Evolutionary conservation across 2,113 vertebrate species (phyloP).

Genomic region (Urocolius indicus): DNA sequence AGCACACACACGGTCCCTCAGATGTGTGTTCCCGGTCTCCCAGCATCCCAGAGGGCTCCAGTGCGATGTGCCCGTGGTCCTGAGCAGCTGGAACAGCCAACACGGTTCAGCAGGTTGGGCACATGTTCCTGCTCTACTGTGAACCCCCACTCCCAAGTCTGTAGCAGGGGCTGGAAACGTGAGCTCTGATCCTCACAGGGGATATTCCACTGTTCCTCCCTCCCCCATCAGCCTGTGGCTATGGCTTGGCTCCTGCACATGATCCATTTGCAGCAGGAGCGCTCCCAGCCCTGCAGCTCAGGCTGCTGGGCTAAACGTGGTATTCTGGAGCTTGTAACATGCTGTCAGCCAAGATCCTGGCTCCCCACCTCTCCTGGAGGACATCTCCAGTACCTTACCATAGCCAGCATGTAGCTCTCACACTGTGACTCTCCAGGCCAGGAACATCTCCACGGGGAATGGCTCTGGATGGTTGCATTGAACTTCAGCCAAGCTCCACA

Average conservation of each 20-base stretch:
- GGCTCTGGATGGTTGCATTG: background rate
- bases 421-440: background rate
- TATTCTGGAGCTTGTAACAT: background rate
- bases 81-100: fast-evolving
- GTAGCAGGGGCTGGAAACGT: background rate
- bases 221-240: background rate
- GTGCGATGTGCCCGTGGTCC: fast-evolving
- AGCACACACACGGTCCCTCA: background rate
- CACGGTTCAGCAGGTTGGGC: fast-evolving
- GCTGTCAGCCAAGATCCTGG: background rate
- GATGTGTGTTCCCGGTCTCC: fast-evolving
- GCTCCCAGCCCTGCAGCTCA: background rate
- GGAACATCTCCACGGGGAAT: background rate
- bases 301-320: background rate
- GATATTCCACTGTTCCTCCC: background rate
- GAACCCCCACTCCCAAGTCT: background rate
- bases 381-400: background rate
- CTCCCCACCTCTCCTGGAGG: background rate
- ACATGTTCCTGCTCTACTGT: fast-evolving
- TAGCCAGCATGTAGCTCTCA: conserved; percentile 18
- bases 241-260: background rate
- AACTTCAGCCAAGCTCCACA: conserved; percentile 40
- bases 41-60: background rate
- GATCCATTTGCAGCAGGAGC: background rate
- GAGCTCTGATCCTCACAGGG: background rate